phyloP scores from a whole-genome alignment of 2,113 vertebrate species.

The Hylia prasina region DNA sequence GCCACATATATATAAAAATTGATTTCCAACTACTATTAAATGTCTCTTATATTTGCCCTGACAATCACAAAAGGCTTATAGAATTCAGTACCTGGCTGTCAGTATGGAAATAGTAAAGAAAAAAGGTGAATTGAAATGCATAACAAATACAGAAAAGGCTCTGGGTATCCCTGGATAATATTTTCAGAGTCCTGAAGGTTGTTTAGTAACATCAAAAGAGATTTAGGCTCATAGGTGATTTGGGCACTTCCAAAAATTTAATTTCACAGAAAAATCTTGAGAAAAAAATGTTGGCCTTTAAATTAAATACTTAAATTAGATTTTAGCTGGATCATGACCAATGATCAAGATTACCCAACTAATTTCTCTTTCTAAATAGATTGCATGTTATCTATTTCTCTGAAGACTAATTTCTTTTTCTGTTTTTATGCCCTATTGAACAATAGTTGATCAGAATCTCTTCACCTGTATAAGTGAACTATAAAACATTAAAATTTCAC shows the following conservation, averaged over 20 bases:
- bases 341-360: neutral
- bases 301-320: neutral
- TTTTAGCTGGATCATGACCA: conserved; percentile 1
- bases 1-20: neutral
- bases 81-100: neutral
- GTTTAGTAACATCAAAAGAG: neutral
- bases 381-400: neutral
- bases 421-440: neutral
- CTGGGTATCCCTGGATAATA: neutral
- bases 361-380: neutral
- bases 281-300: neutral
- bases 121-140: neutral
- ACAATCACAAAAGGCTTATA: neutral
- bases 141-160: neutral
- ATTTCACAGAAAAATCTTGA: neutral
- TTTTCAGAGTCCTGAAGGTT: neutral
- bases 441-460: neutral
- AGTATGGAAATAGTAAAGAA: neutral
- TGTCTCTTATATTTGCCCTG: neutral
- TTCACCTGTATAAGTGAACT: neutral
- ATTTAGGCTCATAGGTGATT: neutral
- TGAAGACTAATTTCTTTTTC: neutral
- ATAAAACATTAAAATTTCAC: neutral
- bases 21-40: neutral
- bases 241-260: neutral